Evolutionary conservation across 2,797 vertebrate species (phyloP), one percentile per base, ranked within the genome.

Genomic region (Danio choprae): DNA sequence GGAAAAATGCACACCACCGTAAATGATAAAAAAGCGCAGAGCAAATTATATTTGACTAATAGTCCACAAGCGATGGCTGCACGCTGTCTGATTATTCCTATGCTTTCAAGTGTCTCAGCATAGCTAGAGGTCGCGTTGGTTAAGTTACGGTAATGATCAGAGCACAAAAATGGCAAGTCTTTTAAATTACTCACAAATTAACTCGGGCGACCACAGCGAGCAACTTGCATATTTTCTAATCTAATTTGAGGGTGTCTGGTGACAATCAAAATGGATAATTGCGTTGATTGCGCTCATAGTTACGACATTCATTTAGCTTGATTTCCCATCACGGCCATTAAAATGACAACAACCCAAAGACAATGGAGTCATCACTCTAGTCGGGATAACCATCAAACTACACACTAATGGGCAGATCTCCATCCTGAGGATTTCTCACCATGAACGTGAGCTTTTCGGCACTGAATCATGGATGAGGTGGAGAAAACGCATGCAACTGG

Each of bases 211-310:
- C 75, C 83, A 84, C 77, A 71, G 74, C 20, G 65, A 79, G 65
- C 77, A 81, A 81, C 83, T 75, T 72, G 78, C 74, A 68, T 76
- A 68, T 84, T 84, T 86, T 83, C 60, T 63, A 48, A 81, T 79
- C 75, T 86, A 86, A 84, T 84, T 81, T 86, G 71, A 83, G 82
- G 70, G 74, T 84, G 83, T 84, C 74, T 80, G 76, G 74, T 86
- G 83, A 84, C 81, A 86, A 84, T 84, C 83, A 84, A 80, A 83
- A 70, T 67, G 59, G 83, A 84, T 84, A 86, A 86, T 84, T 86
- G 62, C 59, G 22, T 69, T 84, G 74, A 81, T 69, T 84, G 74
- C 85, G 78, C 83, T 86, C 80, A 48, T 70, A 38, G 70, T 76
- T 84, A 81, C 84, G 77, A 81, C 69, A 82, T 79, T 86, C 84